phyloP scores from a whole-genome alignment of 2,797 vertebrate species.

The Setipinna tenuifilis region DNA sequence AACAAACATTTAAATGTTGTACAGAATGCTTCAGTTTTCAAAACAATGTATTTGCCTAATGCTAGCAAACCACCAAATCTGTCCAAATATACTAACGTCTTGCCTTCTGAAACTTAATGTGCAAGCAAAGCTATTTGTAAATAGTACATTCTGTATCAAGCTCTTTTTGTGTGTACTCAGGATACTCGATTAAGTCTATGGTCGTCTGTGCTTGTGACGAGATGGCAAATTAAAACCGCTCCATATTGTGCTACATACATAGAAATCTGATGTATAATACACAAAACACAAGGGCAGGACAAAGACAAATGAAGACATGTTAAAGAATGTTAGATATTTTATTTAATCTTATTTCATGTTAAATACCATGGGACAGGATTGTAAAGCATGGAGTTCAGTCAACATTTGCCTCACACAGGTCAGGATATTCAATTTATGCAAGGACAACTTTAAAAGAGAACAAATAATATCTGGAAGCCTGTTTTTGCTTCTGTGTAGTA shows the following conservation, averaged over 20 bases:
- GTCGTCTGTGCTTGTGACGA: neutral
- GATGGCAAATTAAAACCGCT: neutral
- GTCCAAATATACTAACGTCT: slow-evolving; percentile 4
- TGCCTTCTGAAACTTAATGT: neutral
- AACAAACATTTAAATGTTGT: slow-evolving; percentile 11
- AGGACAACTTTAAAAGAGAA: slow-evolving; percentile 62
- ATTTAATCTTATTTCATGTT: slow-evolving; percentile 69
- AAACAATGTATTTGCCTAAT: slow-evolving; percentile 13
- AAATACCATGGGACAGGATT: slow-evolving; percentile 85
- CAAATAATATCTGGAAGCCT: slow-evolving; percentile 62
- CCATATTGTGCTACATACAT: neutral
- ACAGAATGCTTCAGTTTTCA: neutral
- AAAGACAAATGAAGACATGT: slow-evolving; percentile 44
- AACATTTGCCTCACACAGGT: slow-evolving; percentile 81
- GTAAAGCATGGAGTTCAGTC: slow-evolving; percentile 79
- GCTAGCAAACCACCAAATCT: slow-evolving; percentile 20
- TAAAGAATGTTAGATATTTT: slow-evolving; percentile 49
- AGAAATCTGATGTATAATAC: neutral
- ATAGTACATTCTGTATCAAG: slow-evolving; percentile 6
- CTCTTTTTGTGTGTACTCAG: slow-evolving; percentile 2
- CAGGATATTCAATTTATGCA: slow-evolving; percentile 65
- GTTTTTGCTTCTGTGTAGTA: slow-evolving; percentile 65
- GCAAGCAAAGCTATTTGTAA: slow-evolving; percentile 15
- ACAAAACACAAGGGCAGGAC: slow-evolving; percentile 24
- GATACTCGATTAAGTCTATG: neutral